Conservation (phyloP, 1,140 invertebrate species). For the Achroia grisella region DNA sequence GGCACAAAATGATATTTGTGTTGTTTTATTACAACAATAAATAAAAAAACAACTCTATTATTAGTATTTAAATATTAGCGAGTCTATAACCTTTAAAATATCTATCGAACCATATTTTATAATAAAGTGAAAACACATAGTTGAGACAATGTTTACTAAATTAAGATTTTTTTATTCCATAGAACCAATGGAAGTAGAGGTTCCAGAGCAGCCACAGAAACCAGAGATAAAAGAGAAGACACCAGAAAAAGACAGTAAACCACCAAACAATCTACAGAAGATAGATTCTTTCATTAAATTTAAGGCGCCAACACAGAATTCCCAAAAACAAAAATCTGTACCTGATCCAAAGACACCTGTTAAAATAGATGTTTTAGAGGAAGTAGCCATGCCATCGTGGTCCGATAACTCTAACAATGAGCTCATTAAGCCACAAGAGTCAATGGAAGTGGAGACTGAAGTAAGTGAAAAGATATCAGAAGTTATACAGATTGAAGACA, state of each 20-base stretch:
- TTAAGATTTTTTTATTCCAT: constrained; percentile 4
- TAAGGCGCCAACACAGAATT: constrained; percentile 51
- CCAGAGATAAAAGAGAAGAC: constrained; percentile 27
- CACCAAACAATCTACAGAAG: constrained; percentile 24
- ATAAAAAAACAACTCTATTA: too few species aligned
- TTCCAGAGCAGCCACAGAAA: constrained; percentile 23
- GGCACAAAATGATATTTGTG: too few species aligned
- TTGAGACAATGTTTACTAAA: too few species aligned
- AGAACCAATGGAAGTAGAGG: constrained; percentile 52
- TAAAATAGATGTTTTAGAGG: constrained; percentile 62
- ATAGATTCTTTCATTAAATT: constrained; percentile 61
- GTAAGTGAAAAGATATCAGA: constrained; percentile 16
- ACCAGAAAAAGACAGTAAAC: constrained; percentile 31
- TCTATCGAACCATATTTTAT: too few species aligned
- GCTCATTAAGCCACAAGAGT: constrained; percentile 44
- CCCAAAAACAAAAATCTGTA: constrained; percentile 36
- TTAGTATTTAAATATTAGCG: too few species aligned
- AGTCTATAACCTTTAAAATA: too few species aligned
- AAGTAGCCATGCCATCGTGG: constrained; percentile 74
- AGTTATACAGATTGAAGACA: constrained; percentile 63
- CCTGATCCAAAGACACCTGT: constrained; percentile 43
- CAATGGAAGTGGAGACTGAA: constrained; percentile 26
- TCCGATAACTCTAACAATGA: constrained; percentile 64
- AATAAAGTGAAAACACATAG: too few species aligned
- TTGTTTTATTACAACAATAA: too few species aligned